phyloP scores from a whole-genome alignment of 2,113 vertebrate species.

The Cisticola juncidis region DNA sequence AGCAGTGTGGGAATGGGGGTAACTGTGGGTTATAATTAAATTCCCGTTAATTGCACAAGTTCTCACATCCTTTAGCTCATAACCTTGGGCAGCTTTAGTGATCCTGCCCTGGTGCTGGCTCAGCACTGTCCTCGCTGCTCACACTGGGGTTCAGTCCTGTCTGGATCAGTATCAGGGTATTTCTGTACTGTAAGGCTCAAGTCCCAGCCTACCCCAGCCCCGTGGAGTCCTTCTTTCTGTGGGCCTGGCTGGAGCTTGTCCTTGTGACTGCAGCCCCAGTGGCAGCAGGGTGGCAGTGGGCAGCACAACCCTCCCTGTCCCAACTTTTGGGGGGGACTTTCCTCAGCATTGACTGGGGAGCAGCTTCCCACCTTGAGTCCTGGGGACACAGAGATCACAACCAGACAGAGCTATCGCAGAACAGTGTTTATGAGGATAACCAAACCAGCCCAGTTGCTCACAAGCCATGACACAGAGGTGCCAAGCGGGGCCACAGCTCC shows the following conservation, averaged over 20 bases:
- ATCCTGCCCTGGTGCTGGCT: neutral
- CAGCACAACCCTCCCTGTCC: accelerated
- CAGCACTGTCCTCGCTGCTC: accelerated
- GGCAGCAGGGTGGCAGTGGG: neutral
- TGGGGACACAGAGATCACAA: neutral
- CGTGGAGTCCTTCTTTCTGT: accelerated
- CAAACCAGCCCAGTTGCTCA: neutral
- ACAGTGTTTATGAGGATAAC: constrained; percentile 31
- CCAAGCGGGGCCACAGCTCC: neutral
- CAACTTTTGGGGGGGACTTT: neutral
- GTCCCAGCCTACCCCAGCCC: neutral
- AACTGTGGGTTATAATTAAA: neutral
- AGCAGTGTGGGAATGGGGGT: neutral
- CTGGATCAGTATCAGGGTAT: too few species aligned
- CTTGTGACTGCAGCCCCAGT: accelerated
- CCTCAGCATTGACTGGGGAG: accelerated
- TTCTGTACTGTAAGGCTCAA: neutral
- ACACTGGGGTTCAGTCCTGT: neutral
- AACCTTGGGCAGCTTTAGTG: neutral
- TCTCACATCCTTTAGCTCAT: neutral
- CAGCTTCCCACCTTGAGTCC: neutral
- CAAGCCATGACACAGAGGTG: constrained; percentile 13
- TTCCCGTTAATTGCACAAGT: neutral
- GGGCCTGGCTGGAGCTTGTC: neutral
- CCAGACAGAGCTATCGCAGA: neutral